phyloP scores from a whole-genome alignment of 1,140 invertebrate genomes.

The Apocrypta bakeri region DNA sequence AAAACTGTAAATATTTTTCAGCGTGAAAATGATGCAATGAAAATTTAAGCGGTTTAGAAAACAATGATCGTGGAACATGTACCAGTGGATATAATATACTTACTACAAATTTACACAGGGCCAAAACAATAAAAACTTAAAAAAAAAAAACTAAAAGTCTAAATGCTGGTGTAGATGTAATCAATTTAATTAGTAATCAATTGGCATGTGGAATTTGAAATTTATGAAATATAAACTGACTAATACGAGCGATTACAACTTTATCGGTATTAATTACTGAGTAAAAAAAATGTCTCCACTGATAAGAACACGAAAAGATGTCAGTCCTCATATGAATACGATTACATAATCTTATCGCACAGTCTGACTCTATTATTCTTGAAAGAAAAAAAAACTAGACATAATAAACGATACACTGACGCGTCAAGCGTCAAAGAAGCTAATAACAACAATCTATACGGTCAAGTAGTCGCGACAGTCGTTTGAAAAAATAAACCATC shows the following conservation, averaged over 20 bases:
- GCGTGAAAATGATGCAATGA: neutral
- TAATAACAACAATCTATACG: neutral
- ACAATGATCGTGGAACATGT: neutral
- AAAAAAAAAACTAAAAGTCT: constrained; percentile 21
- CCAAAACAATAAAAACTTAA: constrained; percentile 6
- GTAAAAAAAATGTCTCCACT: too few species aligned
- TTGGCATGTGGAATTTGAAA: neutral
- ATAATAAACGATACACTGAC: too few species aligned
- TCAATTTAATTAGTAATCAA: constrained; percentile 54
- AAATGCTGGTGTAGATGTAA: constrained; percentile 51
- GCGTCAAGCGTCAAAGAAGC: too few species aligned
- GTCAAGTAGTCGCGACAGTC: neutral
- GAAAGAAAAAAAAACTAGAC: too few species aligned
- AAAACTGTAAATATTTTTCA: constrained; percentile 23
- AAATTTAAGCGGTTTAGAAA: neutral
- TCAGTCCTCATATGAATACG: neutral
- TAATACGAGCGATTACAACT: neutral
- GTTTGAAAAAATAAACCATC: neutral
- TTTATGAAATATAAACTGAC: neutral
- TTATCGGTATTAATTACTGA: neutral
- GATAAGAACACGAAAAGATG: too few species aligned
- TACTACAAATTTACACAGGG: constrained; percentile 28
- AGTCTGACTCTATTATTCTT: neutral
- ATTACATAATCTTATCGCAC: neutral
- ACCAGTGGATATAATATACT: constrained; percentile 4